Percentiles rank a stretch among this genome's conserved stretches.
phyloP scores from a whole-genome alignment of 2,888 invertebrate species.

The Salticus scenicus region DNA sequence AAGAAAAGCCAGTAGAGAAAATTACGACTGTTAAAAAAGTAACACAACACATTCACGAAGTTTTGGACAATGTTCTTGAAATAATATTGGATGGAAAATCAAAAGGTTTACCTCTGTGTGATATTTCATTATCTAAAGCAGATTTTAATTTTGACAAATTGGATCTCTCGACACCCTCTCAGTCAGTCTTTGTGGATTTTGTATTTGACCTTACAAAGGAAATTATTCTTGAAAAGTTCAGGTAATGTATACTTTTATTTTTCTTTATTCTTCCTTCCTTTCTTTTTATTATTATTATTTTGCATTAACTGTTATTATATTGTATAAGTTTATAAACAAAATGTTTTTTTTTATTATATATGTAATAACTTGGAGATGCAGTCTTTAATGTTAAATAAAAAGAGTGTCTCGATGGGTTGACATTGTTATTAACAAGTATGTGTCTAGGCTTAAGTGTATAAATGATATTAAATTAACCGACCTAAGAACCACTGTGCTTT shows the following conservation, averaged over 20 bases:
- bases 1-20: constrained; percentile 37
- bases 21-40: constrained; percentile 29
- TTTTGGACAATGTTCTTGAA: constrained; percentile 29
- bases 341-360: not conserved
- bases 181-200: constrained; percentile 74
- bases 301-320: no score
- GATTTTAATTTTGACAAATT: not conserved
- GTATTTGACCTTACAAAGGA: constrained; percentile 76
- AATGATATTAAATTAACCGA: no score
- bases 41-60: constrained; percentile 28
- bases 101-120: constrained; percentile 25
- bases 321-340: not conserved
- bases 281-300: no score
- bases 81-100: constrained; percentile 24
- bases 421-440: no score
- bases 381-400: no score
- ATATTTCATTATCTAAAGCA: constrained; percentile 8
- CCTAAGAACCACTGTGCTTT: no score
- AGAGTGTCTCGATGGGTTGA: no score
- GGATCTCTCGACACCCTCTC: constrained; percentile 72
- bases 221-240: constrained; percentile 75
- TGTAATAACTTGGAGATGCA: no score
- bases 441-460: no score
- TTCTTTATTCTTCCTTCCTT: no score
- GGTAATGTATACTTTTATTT: constrained; percentile 45